Evolutionary conservation across 2,113 vertebrate genomes (phyloP).

Genomic region (Xenopus borealis): DNA sequence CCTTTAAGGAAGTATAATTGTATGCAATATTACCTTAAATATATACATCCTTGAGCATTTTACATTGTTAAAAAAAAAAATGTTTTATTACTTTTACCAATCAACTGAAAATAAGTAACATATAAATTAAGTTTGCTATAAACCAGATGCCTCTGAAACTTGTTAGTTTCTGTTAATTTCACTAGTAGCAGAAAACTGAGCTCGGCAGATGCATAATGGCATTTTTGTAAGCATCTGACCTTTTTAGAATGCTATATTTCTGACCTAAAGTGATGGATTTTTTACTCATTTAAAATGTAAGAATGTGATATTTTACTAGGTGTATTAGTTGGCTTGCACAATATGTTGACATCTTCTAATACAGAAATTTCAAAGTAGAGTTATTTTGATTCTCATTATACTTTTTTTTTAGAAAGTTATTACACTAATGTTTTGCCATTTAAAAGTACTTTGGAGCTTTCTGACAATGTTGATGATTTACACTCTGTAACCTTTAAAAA

Average conservation of each 20-base stretch:
- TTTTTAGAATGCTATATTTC: constrained; percentile 35
- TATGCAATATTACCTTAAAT: too few species aligned
- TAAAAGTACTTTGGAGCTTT: constrained; percentile 35
- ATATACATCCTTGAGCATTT: too few species aligned
- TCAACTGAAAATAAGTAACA: too few species aligned
- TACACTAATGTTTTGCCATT: constrained; percentile 46
- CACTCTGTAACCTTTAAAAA: constrained; percentile 39
- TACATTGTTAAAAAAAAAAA: too few species aligned
- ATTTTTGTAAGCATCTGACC: constrained; percentile 39
- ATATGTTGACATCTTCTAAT: constrained; percentile 36
- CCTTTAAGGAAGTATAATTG: too few species aligned
- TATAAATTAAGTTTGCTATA: too few species aligned
- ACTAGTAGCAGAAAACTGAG: constrained; percentile 32
- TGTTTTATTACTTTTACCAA: too few species aligned
- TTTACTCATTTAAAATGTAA: constrained; percentile 38
- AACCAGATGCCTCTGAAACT: too few species aligned
- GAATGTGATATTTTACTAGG: constrained; percentile 30
- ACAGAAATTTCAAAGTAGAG: constrained; percentile 19
- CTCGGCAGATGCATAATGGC: constrained; percentile 35
- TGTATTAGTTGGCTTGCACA: constrained; percentile 29
- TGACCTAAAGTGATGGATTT: constrained; percentile 40
- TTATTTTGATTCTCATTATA: constrained; percentile 43
- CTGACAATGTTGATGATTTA: constrained; percentile 44
- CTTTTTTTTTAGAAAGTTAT: constrained; percentile 30
- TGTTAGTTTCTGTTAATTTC: constrained; percentile 12